phyloP scores from a whole-genome alignment of 2,113 vertebrate genomes.

The Seriola dumerili region DNA sequence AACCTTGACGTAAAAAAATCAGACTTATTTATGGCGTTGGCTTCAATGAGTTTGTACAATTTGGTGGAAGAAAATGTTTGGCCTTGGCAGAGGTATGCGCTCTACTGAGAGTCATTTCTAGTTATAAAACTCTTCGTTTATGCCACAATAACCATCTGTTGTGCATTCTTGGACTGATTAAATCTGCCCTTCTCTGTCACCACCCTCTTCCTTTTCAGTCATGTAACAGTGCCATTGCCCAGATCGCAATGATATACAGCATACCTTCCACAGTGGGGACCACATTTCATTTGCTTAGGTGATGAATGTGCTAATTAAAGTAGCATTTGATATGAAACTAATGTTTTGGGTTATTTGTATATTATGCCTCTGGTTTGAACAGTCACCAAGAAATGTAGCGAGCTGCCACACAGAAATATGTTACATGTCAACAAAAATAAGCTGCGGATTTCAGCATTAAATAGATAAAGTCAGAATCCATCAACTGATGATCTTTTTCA shows the following conservation, averaged over 20 bases:
- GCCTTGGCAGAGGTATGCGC: no score
- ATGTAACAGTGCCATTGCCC: not conserved
- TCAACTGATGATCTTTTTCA: no score
- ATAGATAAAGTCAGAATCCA: not conserved
- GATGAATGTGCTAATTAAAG: not conserved
- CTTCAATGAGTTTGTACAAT: no score
- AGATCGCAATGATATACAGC: not conserved
- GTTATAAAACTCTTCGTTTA: not conserved
- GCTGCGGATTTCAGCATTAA: not conserved
- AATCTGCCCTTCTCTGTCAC: slow-evolving; percentile 16
- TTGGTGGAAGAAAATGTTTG: no score
- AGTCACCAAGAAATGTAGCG: not conserved
- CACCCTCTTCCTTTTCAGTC: slow-evolving; percentile 17
- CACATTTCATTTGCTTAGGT: not conserved
- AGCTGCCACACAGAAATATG: not conserved
- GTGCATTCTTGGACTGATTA: slow-evolving; percentile 25
- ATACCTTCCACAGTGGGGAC: not conserved
- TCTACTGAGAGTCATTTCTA: no score
- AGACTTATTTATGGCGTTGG: no score
- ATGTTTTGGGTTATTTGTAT: not conserved
- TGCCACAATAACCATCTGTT: not conserved
- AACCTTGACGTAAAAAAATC: no score
- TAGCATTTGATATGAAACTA: not conserved
- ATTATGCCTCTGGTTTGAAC: not conserved
- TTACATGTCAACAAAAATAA: not conserved